Percentiles rank a stretch among this genome's conserved stretches.
Conservation (phyloP, 1,140 invertebrate species). For the Drosophila auraria region DNA sequence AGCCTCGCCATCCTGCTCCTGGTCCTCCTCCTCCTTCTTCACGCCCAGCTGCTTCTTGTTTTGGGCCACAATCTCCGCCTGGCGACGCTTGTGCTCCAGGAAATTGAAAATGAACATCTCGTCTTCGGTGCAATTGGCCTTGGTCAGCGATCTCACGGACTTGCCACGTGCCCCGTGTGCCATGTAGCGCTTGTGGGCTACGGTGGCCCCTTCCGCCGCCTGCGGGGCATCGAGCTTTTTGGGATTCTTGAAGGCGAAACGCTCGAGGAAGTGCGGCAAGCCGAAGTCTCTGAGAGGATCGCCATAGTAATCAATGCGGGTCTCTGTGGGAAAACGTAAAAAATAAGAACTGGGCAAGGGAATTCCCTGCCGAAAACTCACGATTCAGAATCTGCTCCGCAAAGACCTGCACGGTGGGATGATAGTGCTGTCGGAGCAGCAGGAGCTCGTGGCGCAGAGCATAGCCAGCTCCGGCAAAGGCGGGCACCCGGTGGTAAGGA, state of each 20-base stretch:
- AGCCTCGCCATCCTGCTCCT: slow-evolving; percentile 24
- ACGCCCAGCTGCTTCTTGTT: slow-evolving; percentile 60
- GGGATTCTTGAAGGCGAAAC: slow-evolving; percentile 98
- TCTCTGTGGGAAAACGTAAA: slow-evolving; percentile 85
- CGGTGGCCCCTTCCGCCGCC: slow-evolving; percentile 57
- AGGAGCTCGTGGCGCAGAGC: slow-evolving; percentile 91
- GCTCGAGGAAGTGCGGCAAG: slow-evolving; percentile 94
- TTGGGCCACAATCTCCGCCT: slow-evolving; percentile 61
- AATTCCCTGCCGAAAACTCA: slow-evolving; percentile 70
- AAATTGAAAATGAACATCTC: slow-evolving; percentile 84
- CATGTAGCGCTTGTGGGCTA: slow-evolving; percentile 69
- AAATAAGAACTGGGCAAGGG: not conserved
- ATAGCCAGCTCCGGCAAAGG: slow-evolving; percentile 91
- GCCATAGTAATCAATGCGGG: slow-evolving; percentile 93
- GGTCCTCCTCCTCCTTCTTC: slow-evolving; percentile 63
- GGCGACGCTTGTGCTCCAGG: slow-evolving; percentile 81
- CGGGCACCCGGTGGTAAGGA: slow-evolving; percentile 92
- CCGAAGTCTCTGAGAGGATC: slow-evolving; percentile 97
- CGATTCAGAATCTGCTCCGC: slow-evolving; percentile 92
- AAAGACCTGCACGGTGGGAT: slow-evolving; percentile 96
- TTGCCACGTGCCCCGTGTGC: slow-evolving; percentile 71
- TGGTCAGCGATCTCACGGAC: slow-evolving; percentile 71
- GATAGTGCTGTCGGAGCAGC: slow-evolving; percentile 91
- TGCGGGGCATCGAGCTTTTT: slow-evolving; percentile 89
- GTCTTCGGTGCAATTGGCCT: slow-evolving; percentile 77